Conservation (phyloP, 2,113 vertebrate genomes). For the Petaurus breviceps region DNA sequence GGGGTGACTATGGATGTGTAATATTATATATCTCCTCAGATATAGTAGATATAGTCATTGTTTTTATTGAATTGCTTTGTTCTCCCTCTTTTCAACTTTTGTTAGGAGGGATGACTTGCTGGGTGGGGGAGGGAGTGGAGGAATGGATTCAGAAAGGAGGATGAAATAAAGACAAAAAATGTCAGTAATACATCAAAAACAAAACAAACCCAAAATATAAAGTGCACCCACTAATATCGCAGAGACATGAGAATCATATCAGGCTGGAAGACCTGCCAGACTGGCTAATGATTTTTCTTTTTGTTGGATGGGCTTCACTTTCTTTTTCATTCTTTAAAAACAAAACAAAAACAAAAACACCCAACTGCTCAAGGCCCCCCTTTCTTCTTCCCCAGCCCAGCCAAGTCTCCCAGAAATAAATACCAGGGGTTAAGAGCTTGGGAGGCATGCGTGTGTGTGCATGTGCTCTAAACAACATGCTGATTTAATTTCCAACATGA, state of each 20-base stretch:
- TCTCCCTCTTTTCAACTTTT: background rate
- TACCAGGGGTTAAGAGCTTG: constrained; percentile 66
- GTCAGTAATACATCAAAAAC: background rate
- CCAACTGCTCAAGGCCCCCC: constrained; percentile 14
- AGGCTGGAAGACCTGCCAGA: background rate
- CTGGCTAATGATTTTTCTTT: background rate
- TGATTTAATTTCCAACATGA: constrained; percentile 73
- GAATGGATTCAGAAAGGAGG: background rate
- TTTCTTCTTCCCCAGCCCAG: background rate
- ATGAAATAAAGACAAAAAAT: background rate
- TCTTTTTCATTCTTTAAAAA: background rate
- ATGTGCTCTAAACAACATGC: constrained; percentile 39
- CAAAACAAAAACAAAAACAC: background rate
- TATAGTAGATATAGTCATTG: background rate
- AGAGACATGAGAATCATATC: background rate
- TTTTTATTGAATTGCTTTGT: background rate
- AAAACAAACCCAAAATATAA: background rate
- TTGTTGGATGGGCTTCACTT: background rate
- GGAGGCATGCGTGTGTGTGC: background rate
- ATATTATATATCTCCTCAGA: background rate
- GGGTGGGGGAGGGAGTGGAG: background rate
- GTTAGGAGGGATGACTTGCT: background rate
- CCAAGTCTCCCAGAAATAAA: background rate
- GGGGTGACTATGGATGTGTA: background rate
- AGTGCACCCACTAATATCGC: background rate